Evolutionary conservation across 2,797 vertebrate genomes (phyloP).

Genomic region (Phylloscopus collybita): DNA sequence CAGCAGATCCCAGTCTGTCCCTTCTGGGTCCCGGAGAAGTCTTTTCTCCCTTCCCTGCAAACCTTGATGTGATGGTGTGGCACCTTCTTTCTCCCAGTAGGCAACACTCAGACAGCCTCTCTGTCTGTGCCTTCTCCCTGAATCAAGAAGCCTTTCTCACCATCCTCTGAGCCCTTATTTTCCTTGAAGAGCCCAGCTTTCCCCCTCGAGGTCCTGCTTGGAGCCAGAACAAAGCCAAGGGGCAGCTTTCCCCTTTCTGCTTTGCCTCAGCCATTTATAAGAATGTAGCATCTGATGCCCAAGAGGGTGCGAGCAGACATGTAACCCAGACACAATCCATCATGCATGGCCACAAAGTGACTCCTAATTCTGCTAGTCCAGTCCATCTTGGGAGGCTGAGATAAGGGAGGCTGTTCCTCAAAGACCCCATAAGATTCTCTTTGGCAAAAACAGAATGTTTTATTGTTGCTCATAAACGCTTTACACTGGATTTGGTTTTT

Average conservation of each 20-base stretch:
- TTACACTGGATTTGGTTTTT: background rate
- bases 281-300: background rate
- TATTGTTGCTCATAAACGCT: background rate
- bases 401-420: background rate
- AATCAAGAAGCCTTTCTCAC: background rate
- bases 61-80: too few species aligned
- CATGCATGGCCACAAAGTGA: background rate
- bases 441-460: background rate
- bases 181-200: background rate
- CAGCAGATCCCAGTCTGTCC: background rate
- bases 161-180: background rate
- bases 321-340: background rate
- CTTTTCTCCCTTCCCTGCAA: background rate
- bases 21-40: background rate
- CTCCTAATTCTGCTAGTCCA: background rate
- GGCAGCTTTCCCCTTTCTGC: background rate
- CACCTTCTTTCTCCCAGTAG: background rate
- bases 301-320: background rate
- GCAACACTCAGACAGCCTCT: background rate
- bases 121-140: background rate
- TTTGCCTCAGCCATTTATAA: background rate
- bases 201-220: background rate
- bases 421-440: background rate
- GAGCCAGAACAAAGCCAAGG: background rate
- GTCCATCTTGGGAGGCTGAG: background rate